Evolutionary conservation across 2,888 invertebrate genomes (phyloP).

Genomic region (Amphipyra tragopoginis): DNA sequence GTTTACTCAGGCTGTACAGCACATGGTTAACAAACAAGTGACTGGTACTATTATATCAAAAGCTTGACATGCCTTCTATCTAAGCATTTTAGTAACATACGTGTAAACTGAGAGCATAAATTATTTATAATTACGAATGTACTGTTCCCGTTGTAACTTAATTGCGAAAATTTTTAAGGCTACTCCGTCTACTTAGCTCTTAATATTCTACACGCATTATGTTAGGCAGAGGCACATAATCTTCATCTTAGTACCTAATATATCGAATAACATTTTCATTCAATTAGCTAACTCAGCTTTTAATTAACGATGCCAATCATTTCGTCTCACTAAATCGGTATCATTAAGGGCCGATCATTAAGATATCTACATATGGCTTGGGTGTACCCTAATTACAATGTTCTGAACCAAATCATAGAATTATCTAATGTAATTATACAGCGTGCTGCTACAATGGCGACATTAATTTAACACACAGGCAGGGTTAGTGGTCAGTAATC

Average conservation of each 20-base stretch:
- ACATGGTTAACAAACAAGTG: slow-evolving; percentile 30
- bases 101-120: slow-evolving; percentile 19
- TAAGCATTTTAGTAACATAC: slow-evolving; percentile 19
- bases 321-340: slow-evolving; percentile 21
- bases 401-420: slow-evolving; percentile 1
- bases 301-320: slow-evolving; percentile 49
- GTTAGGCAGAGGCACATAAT: slow-evolving; percentile 14
- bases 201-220: slow-evolving; percentile 31
- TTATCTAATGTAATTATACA: not conserved
- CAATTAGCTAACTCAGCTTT: slow-evolving; percentile 33
- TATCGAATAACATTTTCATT: slow-evolving; percentile 38
- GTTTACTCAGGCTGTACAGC: slow-evolving; percentile 23
- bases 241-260: slow-evolving; percentile 13
- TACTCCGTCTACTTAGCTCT: slow-evolving; percentile 14
- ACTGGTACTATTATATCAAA: slow-evolving; percentile 14
- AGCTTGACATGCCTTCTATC: slow-evolving; percentile 12
- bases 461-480: too few relatives aligned
- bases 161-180: slow-evolving; percentile 25
- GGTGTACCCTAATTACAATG: not conserved
- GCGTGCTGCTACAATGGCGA: too few relatives aligned
- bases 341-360: slow-evolving; percentile 36
- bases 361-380: slow-evolving; percentile 3
- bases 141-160: slow-evolving; percentile 23
- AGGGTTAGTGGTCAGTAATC: too few relatives aligned
- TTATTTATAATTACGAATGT: slow-evolving; percentile 28